Conservation (phyloP, 2,797 vertebrate species). For the Masticophis lateralis region DNA sequence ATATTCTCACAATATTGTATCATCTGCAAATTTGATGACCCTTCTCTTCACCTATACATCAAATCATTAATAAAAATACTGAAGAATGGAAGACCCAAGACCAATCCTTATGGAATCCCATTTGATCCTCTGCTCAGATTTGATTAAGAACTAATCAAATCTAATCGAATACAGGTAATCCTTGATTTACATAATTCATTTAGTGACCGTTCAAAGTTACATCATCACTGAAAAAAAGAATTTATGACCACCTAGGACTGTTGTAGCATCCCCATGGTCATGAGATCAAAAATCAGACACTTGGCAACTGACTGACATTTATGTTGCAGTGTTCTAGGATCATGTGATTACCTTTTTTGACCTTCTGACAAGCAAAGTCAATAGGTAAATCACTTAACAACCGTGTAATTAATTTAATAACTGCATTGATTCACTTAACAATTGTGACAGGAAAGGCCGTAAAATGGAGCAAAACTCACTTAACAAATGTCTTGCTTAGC, state of each 20-base stretch:
- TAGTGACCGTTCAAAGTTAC: neutral
- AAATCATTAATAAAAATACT: neutral
- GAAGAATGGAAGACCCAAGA: neutral
- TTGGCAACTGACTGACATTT: neutral
- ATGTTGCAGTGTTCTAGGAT: neutral
- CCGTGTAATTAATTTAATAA: neutral
- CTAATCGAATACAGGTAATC: neutral
- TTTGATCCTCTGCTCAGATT: neutral
- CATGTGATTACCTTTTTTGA: neutral
- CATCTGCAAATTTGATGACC: neutral
- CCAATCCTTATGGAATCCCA: neutral
- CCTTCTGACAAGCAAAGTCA: neutral
- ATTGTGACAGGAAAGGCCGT: no score
- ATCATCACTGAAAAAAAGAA: neutral
- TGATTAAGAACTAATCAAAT: neutral
- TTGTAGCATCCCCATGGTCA: neutral
- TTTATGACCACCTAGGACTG: neutral
- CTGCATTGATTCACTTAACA: neutral
- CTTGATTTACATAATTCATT: neutral
- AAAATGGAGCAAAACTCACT: no score
- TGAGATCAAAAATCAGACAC: neutral
- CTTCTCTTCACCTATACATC: neutral
- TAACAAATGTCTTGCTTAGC: no score
- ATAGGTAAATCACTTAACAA: neutral
- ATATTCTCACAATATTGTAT: neutral